A percentile compares a stretch with the other conserved stretches of the same genome.
Evolutionary conservation across 2,888 invertebrate genomes (phyloP).

Genomic region (Diplolepis rosae): DNA sequence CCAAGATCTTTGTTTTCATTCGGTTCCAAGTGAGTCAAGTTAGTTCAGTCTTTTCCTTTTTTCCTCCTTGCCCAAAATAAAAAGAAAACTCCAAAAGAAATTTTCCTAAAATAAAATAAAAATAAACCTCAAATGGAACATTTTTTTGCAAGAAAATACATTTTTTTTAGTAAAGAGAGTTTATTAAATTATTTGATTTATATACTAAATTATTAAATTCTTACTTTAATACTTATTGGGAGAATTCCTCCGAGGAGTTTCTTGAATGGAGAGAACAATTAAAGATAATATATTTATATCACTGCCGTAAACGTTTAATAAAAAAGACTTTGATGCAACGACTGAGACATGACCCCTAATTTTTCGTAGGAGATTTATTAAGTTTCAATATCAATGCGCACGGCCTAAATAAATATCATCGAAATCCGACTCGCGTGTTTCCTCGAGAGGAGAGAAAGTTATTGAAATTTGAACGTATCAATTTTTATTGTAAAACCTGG

Average conservation of each 20-base stretch:
- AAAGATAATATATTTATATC: not conserved
- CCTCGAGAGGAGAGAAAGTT: not conserved
- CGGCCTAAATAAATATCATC: conserved; percentile 11
- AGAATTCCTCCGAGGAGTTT: not conserved
- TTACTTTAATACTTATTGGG: not conserved
- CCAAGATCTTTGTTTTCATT: not conserved
- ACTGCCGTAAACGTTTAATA: conserved; percentile 12
- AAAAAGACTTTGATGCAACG: conserved; percentile 8
- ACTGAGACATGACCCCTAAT: conserved; percentile 4
- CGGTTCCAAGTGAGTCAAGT: not conserved
- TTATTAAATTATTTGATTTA: conserved; percentile 1
- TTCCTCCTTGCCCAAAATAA: conserved; percentile 1
- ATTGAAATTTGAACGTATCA: not conserved
- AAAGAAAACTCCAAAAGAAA: not conserved
- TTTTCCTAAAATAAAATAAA: not conserved
- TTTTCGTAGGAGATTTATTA: not conserved
- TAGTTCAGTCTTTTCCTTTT: not conserved
- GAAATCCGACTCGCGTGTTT: conserved; percentile 15
- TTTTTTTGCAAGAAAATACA: no score
- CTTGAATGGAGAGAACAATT: not conserved
- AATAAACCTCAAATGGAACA: no score
- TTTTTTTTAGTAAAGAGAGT: conserved; percentile 6
- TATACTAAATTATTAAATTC: not conserved
- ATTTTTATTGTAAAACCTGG: not conserved
- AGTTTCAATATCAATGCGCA: not conserved